These are phyloP conservation scores for Plutella xylostella DNA, from an alignment of 2,888 invertebrate species.

Conservation along the genomic window DNA sequence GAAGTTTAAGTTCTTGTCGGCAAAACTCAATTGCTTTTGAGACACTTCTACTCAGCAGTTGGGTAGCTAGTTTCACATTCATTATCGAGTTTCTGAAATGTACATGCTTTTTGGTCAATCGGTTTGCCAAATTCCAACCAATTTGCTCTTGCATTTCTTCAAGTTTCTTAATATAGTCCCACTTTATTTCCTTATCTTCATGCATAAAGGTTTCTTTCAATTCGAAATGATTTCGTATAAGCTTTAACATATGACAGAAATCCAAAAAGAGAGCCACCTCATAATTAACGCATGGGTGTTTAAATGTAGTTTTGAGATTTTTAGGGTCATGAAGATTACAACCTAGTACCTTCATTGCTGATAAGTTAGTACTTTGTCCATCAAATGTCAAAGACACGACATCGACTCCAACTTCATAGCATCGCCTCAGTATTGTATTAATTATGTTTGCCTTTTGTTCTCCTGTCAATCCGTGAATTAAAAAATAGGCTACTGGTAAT, in stretches of 20 bases:
- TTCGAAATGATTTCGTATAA: constrained; percentile 10
- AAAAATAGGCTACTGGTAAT: constrained; percentile 26
- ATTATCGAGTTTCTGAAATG: constrained; percentile 17
- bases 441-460: constrained; percentile 18
- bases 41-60: constrained; percentile 12
- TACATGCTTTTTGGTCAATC: constrained; percentile 5
- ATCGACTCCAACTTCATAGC: constrained; percentile 19
- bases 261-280: constrained; percentile 10
- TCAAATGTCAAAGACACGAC: constrained; percentile 20
- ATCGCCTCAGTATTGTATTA: constrained; percentile 16
- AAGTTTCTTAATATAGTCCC: constrained; percentile 4
- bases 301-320: constrained; percentile 18
- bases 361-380: constrained; percentile 10
- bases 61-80: constrained; percentile 17
- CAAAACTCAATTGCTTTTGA: constrained; percentile 14
- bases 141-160: constrained; percentile 4
- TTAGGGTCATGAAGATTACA: constrained; percentile 16
- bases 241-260: constrained; percentile 11
- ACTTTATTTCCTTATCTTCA: constrained; percentile 5
- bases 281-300: constrained; percentile 14
- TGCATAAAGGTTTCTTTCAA: constrained; percentile 9
- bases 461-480: constrained; percentile 20
- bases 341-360: constrained; percentile 15
- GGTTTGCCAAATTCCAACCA: constrained; percentile 1
- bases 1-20: constrained; percentile 1